Evolutionary conservation across 2,797 vertebrate species (phyloP), one percentile per base, ranked within the genome.

Genomic region (Gephyroberyx darwinii): DNA sequence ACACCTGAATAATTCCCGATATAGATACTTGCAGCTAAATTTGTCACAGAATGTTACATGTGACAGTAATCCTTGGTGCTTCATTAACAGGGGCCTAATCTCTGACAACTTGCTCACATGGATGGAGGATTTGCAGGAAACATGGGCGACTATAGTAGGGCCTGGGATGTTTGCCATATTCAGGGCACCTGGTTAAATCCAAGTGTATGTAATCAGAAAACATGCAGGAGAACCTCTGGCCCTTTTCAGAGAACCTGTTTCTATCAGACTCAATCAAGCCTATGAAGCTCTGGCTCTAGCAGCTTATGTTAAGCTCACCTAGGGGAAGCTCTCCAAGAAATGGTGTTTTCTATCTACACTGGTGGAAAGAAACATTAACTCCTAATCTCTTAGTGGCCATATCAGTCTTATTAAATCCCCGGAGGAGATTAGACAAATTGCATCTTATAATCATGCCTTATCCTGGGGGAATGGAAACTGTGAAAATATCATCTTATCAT

Each of bases 361-460:
- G 61, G 53, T 62, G 68, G 74, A 85, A 75, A 71, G 65, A 87
- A 83, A 88, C 75, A 82, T 81, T 81, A 86, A 81, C 81, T 79
- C 59, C 58, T 90, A 88, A 92, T 90, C 85, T 90, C 81, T 83
- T 31, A 72, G 75, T 84, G 79, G 89, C 81, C 69, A 41, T 89
- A 90, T 90, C 87, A 89, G 77, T 84, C 77, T 81, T 69, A 81
- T 88, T 82, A 90, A 91, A 90, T 87, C 84, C 90, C 75, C 67
- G 19, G 65, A 81, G 82, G 77, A 90, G 86, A 92, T 92, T 88
- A 91, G 74, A 86, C 80, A 85, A 90, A 89, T 89, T 90, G 83
- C 86, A 86, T 89, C 60, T 82, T 80, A 77, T 88, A 86, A 88
- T 90, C 78, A 74, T 7, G 74, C 59, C 60, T 86, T 78, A 85